Conservation (phyloP, 1,140 invertebrate genomes). For the Listronotus bonariensis region DNA sequence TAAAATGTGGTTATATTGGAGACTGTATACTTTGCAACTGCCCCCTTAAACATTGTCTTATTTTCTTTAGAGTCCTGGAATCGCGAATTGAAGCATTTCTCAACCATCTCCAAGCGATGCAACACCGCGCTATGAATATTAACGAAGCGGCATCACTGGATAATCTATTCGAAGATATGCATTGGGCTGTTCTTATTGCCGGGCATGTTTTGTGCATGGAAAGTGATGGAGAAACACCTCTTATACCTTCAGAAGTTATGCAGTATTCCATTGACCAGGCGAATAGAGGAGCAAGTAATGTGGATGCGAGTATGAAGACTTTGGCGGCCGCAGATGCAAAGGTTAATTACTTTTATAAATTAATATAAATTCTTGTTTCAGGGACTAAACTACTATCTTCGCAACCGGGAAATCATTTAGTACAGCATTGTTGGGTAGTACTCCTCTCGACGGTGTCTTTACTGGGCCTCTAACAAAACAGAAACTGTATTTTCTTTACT, state of each 20-base stretch:
- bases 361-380: no score
- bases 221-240: slow-evolving; percentile 73
- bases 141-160: slow-evolving; percentile 62
- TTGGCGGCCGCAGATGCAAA: slow-evolving; percentile 55
- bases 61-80: slow-evolving; percentile 64
- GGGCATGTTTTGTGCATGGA: slow-evolving; percentile 75
- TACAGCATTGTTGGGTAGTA: no score
- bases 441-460: no score
- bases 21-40: no score
- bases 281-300: slow-evolving; percentile 4
- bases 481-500: no score
- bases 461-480: no score
- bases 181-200: slow-evolving; percentile 84
- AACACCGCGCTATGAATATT: slow-evolving; percentile 62
- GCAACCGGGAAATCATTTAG: no score
- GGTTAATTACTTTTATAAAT: neutral
- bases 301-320: slow-evolving; percentile 55
- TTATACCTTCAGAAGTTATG: slow-evolving; percentile 79
- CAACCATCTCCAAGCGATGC: slow-evolving; percentile 67
- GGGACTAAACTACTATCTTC: no score
- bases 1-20: no score
- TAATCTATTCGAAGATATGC: slow-evolving; percentile 81
- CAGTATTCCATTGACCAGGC: slow-evolving; percentile 67
- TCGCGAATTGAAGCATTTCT: slow-evolving; percentile 66
- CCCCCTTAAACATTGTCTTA: no score